Evolutionary conservation across 2,888 invertebrate species (phyloP).

Genomic region (Trichopoda pennipes): DNA sequence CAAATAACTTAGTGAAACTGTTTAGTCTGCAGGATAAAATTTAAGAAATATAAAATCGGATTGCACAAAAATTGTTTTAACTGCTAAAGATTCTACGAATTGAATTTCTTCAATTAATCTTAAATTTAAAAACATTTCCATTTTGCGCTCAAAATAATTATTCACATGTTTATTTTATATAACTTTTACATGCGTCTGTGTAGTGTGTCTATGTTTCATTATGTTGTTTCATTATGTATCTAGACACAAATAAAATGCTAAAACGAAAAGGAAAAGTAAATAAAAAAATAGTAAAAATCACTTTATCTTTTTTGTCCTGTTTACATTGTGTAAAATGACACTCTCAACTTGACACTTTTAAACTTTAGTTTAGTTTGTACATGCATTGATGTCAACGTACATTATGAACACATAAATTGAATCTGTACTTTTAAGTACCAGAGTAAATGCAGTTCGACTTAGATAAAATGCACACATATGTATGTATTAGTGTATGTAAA

Average conservation of each 20-base stretch:
- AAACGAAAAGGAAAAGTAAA: background rate
- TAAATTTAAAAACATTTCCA: slow-evolving; percentile 15
- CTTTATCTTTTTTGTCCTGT: slow-evolving; percentile 49
- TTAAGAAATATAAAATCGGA: background rate
- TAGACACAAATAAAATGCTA: slow-evolving; percentile 6
- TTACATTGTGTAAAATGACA: slow-evolving; percentile 57
- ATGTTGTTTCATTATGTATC: background rate
- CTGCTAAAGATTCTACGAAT: slow-evolving; percentile 21
- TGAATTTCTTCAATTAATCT: slow-evolving; percentile 24
- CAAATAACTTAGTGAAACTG: too few relatives aligned
- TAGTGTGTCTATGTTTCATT: background rate
- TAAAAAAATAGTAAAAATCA: slow-evolving; percentile 7
- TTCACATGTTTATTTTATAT: slow-evolving; percentile 6
- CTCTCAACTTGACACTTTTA: slow-evolving; percentile 59
- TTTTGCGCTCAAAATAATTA: slow-evolving; percentile 9
- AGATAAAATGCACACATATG: background rate
- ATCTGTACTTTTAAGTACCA: slow-evolving; percentile 6
- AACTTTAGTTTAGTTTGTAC: slow-evolving; percentile 39
- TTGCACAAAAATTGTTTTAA: background rate
- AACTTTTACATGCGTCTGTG: background rate
- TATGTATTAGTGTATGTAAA: too few relatives aligned
- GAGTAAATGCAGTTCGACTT: slow-evolving; percentile 6
- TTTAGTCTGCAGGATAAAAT: too few relatives aligned
- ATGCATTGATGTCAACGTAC: background rate
- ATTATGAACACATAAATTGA: background rate